These are phyloP conservation scores for Pagrus major DNA, from an alignment of 2,113 vertebrate genomes.

Conservation along the genomic window DNA sequence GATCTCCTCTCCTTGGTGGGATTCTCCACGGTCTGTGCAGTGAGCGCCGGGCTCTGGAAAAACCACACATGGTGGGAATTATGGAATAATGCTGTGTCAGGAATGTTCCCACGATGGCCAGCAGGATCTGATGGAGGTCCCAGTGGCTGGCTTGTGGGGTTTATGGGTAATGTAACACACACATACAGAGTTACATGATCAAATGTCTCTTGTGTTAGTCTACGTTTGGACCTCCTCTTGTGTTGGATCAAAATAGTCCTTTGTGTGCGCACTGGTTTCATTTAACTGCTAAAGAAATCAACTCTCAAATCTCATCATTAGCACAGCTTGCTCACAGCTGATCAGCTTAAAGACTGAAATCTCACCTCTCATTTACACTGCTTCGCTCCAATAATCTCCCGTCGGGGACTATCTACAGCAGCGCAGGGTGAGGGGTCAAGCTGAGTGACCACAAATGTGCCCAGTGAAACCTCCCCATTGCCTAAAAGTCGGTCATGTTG, in stretches of 20 bases:
- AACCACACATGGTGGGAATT: constrained; percentile 83
- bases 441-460: constrained; percentile 3
- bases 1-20: constrained; percentile 63
- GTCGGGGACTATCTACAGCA: constrained; percentile 6
- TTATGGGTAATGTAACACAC: constrained; percentile 68
- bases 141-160: constrained; percentile 47
- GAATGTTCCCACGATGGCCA: constrained; percentile 83
- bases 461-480: neutral
- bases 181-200: constrained; percentile 40
- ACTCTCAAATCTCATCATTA: constrained; percentile 19
- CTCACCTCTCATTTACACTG: constrained; percentile 6
- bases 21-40: constrained; percentile 68
- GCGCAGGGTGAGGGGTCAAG: constrained; percentile 2
- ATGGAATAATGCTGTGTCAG: constrained; percentile 80
- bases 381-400: constrained; percentile 7
- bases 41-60: constrained; percentile 52
- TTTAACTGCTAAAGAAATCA: neutral
- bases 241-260: constrained; percentile 9
- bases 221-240: constrained; percentile 24
- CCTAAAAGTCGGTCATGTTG: constrained; percentile 7
- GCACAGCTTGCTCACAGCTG: constrained; percentile 20
- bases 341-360: constrained; percentile 40
- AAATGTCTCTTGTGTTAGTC: constrained; percentile 28
- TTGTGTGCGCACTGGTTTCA: constrained; percentile 15
- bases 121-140: constrained; percentile 64